Conservation (phyloP, 2,113 vertebrate genomes). For the Marcusenius ussheri region DNA sequence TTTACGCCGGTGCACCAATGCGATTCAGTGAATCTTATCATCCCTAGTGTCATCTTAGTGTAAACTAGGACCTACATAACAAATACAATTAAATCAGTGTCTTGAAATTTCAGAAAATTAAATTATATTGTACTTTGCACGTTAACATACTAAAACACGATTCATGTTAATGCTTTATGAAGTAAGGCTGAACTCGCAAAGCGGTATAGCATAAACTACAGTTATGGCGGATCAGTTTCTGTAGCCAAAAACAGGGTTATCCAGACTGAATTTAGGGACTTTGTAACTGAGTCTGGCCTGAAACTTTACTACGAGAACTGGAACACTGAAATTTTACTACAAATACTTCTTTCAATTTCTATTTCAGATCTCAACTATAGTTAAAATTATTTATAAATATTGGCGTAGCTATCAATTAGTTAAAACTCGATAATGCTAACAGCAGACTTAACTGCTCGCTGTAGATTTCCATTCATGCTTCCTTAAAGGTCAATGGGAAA, state of each 20-base stretch:
- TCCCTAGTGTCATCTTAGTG: neutral
- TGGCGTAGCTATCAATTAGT: neutral
- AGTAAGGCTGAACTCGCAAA: neutral
- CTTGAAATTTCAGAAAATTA: neutral
- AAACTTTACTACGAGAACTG: neutral
- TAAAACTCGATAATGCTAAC: neutral
- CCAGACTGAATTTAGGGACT: neutral
- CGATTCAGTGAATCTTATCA: neutral
- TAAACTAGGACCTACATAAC: neutral
- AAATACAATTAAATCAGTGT: neutral
- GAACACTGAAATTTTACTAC: neutral
- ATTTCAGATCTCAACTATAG: neutral
- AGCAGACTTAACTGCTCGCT: neutral
- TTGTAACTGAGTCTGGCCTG: neutral
- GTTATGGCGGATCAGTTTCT: neutral
- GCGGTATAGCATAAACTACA: neutral
- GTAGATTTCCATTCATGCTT: neutral
- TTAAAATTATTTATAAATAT: neutral
- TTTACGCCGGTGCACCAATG: neutral
- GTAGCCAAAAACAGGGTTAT: neutral
- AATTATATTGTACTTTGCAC: neutral
- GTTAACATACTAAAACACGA: neutral
- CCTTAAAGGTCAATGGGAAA: neutral
- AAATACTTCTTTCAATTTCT: neutral
- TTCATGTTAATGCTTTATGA: neutral